Percentiles rank a stretch among this genome's conserved stretches.
Evolutionary conservation across 2,888 invertebrate species (phyloP).

Genomic region (Drosophila kambysellisi): DNA sequence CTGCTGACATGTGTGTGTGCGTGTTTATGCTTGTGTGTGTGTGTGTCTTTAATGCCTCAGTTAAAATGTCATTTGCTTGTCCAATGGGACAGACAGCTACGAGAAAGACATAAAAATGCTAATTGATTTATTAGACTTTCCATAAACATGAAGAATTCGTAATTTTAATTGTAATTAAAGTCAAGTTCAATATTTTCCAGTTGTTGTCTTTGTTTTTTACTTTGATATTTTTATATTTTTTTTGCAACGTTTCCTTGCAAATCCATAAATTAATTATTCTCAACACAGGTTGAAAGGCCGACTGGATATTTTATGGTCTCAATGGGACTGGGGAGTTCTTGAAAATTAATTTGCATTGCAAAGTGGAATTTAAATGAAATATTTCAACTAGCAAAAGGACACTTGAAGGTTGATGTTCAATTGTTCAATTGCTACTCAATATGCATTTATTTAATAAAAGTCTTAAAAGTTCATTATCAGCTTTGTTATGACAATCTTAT

Average conservation of each 20-base stretch:
- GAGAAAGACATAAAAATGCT: constrained; percentile 13
- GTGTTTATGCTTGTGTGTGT: constrained; percentile 13
- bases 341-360: constrained; percentile 66
- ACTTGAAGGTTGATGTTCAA: neutral
- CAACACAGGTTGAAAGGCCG: neutral
- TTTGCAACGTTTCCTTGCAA: too few relatives aligned
- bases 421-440: neutral
- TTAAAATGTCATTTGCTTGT: constrained; percentile 46
- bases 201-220: constrained; percentile 10
- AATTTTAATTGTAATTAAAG: constrained; percentile 19
- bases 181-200: constrained; percentile 15
- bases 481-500: constrained; percentile 28
- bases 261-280: constrained; percentile 46
- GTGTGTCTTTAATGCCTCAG: constrained; percentile 5
- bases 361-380: constrained; percentile 61
- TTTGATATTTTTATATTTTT: neutral
- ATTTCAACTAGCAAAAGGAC: constrained; percentile 11
- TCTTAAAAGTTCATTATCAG: constrained; percentile 11
- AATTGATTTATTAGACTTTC: constrained; percentile 20
- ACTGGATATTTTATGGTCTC: constrained; percentile 9
- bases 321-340: constrained; percentile 2
- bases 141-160: constrained; percentile 2
- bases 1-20: constrained; percentile 47
- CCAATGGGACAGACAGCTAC: constrained; percentile 19
- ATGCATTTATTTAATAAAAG: constrained; percentile 10